Percentiles rank a stretch among this genome's conserved stretches.
Conservation (phyloP, 1,140 invertebrate genomes). For the Contarinia nasturtii region DNA sequence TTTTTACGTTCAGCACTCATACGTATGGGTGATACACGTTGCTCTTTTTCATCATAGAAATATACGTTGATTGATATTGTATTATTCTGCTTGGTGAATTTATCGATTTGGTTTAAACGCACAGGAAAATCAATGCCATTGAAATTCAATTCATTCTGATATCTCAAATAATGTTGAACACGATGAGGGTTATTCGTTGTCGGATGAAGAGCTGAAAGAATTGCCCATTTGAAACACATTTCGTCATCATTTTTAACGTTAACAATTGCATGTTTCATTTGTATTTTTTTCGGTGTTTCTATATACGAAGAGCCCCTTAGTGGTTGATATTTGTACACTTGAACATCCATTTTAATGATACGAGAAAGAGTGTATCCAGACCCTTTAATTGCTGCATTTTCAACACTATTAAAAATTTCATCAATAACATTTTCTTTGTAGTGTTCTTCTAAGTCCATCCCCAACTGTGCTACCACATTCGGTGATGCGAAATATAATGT, state of each 20-base stretch:
- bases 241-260: slow-evolving; percentile 14
- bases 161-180: neutral
- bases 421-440: too few relatives aligned
- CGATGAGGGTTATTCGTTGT: neutral
- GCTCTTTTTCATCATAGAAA: neutral
- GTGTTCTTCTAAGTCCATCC: too few relatives aligned
- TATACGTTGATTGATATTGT: neutral
- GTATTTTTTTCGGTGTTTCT: slow-evolving; percentile 10
- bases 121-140: slow-evolving; percentile 5
- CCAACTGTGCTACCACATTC: too few relatives aligned
- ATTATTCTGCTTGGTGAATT: slow-evolving; percentile 5
- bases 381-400: too few relatives aligned
- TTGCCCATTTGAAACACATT: slow-evolving; percentile 14
- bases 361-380: too few relatives aligned
- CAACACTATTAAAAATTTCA: too few relatives aligned
- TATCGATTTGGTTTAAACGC: slow-evolving; percentile 4
- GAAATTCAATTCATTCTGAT: neutral
- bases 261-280: slow-evolving; percentile 9
- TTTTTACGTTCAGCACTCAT: neutral
- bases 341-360: slow-evolving; percentile 12
- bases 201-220: slow-evolving; percentile 9
- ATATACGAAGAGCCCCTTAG: slow-evolving; percentile 11
- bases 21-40: neutral
- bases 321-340: slow-evolving; percentile 17
- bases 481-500: too few relatives aligned